These are phyloP conservation scores for Psammodynastes pulverulentus DNA, from an alignment of 2,113 vertebrate species.

Conservation along the genomic window DNA sequence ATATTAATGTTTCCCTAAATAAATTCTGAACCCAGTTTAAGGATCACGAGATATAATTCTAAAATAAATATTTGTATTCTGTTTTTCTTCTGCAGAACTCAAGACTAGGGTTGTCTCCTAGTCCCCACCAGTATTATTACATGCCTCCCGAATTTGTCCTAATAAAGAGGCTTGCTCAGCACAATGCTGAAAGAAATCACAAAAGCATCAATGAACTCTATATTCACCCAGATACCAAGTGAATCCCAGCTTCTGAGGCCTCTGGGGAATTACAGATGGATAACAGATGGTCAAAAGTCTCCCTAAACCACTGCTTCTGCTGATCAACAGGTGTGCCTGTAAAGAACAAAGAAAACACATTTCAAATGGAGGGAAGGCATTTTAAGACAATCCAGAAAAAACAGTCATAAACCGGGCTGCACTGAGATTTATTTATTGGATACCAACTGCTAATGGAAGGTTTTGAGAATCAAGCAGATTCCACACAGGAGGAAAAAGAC, in stretches of 20 bases:
- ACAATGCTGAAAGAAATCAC: not conserved
- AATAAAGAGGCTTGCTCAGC: not conserved
- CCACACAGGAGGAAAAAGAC: not conserved
- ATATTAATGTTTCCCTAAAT: not conserved
- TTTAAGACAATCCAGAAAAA: not conserved
- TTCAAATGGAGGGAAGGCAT: not conserved
- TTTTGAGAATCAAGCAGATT: not conserved
- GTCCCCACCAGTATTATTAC: not conserved
- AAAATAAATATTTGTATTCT: not conserved
- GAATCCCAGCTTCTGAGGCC: slow-evolving; percentile 79
- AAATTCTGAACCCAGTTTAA: not conserved
- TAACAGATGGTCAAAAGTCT: slow-evolving; percentile 82
- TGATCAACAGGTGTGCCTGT: slow-evolving; percentile 73
- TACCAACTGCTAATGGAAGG: not conserved
- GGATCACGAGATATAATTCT: rapidly evolving
- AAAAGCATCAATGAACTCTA: rapidly evolving
- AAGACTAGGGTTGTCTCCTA: not conserved
- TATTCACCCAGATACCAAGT: slow-evolving; percentile 85
- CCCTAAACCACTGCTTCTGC: slow-evolving; percentile 84
- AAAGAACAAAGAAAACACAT: slow-evolving; percentile 22
- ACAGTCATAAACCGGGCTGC: not conserved
- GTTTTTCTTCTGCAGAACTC: not conserved
- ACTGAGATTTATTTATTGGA: not conserved
- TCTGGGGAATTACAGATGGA: slow-evolving; percentile 74
- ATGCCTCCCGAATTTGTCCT: not conserved